These are phyloP conservation scores for Pocota personata DNA, from an alignment of 2,888 invertebrate species.

Conservation along the genomic window DNA sequence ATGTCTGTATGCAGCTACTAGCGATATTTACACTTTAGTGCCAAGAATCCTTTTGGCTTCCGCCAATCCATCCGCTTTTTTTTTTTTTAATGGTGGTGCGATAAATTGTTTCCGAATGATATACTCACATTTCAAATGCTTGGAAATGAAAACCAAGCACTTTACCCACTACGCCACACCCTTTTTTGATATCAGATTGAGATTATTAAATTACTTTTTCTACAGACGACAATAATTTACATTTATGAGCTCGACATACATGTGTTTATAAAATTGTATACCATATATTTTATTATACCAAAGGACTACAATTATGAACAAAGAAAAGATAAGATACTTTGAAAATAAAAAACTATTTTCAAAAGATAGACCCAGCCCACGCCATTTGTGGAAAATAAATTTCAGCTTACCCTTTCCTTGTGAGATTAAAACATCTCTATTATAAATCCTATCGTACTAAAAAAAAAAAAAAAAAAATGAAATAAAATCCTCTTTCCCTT, in stretches of 20 bases:
- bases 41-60: constrained; percentile 39
- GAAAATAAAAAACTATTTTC: neutral
- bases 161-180: neutral
- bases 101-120: constrained; percentile 43
- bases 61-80: constrained; percentile 15
- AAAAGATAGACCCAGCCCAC: neutral
- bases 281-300: neutral
- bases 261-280: neutral
- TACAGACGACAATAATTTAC: constrained; percentile 2
- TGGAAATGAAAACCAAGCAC: neutral
- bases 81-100: neutral
- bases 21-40: constrained; percentile 33
- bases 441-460: constrained; percentile 35
- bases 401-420: neutral
- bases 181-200: constrained; percentile 2
- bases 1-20: constrained; percentile 13
- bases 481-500: neutral
- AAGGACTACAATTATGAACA: neutral
- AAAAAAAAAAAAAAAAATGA: constrained; percentile 15
- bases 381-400: constrained; percentile 11
- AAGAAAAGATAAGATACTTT: neutral
- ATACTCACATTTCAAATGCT: constrained; percentile 13
- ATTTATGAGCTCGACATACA: neutral
- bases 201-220: constrained; percentile 16
- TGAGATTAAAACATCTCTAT: constrained; percentile 42